Base-by-base conservation (phyloP, 2,797 vertebrate genomes). In the Crossoptilon crossoptilon region DNA sequence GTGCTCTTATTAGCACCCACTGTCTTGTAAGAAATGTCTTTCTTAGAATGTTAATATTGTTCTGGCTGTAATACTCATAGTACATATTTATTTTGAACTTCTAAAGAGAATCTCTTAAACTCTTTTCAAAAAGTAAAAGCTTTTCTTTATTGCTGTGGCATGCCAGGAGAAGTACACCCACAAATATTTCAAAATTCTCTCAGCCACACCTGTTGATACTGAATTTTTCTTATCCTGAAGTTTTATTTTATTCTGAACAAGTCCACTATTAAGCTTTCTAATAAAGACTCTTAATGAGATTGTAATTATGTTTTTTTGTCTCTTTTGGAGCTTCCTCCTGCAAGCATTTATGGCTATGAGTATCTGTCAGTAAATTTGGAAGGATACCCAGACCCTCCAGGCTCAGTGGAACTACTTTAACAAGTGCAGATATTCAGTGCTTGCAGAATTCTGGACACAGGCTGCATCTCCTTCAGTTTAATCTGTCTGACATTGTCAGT, bases 131-230 rank as follows among this genome's bases (percentile, higher is more conserved):
- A 39, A 78, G 84, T 84, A 73, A 94, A 88, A 80, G 63, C 41
- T 44, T 87, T 66, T 78, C 39, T 80, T 84, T 78, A 39, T 74
- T 87, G 35, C 78, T 79, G 37, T 84, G 62, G 76, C 67, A 72
- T 88, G 51, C 64, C 70, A 67, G 79, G 48, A 91, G 23, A 74
- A 81, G 29, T n/a, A n/a, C 53, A 33, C 56, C 26, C 44, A 37
- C 60, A 90, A 81, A 74, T 89, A 78, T 31, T 83, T 86, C 90
- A 92, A 73, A 87, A 74, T 64, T 85, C 69, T 75, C 64, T 81
- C 51, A 2, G 4, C 29, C 85, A 33, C 49, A 72, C 53, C 66
- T 88, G 37, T 27, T 88, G 63, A 82, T 82, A 39, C 9, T 60
- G 16, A 51, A 8, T 70, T 70, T 75, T 84, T 91, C 55, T 84